Evolutionary conservation across 2,797 vertebrate genomes (phyloP).

Genomic region (Eulemur mongoz): DNA sequence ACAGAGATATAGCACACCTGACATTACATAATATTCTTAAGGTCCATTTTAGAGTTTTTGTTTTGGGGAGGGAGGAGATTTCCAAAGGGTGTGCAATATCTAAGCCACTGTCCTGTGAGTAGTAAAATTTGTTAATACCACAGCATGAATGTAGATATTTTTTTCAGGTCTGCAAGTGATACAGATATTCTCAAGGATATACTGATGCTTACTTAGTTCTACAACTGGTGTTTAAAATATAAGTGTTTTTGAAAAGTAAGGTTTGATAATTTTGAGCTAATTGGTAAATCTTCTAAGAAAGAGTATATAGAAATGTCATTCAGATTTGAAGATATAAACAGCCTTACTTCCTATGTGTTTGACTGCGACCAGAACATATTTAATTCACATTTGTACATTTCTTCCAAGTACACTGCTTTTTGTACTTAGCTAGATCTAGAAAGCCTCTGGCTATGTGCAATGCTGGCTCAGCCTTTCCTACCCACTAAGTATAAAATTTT

Average conservation of each 20-base stretch:
- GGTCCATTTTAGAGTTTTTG: not conserved
- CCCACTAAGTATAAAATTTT: not conserved
- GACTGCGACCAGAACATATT: not conserved
- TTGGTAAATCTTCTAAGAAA: not conserved
- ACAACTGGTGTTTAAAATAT: not conserved
- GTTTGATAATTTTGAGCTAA: not conserved
- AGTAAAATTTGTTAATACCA: not conserved
- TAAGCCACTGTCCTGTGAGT: not conserved
- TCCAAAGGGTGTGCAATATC: not conserved
- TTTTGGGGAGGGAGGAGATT: rapidly evolving
- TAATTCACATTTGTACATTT: not conserved
- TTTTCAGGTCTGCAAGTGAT: not conserved
- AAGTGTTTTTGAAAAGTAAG: not conserved
- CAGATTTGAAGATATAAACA: not conserved
- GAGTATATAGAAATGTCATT: not conserved
- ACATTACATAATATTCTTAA: not conserved
- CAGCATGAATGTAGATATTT: not conserved
- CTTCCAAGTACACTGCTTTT: not conserved
- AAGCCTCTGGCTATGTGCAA: not conserved
- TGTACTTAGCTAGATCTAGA: not conserved
- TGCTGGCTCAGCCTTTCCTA: constrained; percentile 11
- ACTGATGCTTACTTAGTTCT: not conserved
- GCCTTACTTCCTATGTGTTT: not conserved
- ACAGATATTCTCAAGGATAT: not conserved
- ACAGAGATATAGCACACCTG: not conserved